Conservation (phyloP, 2,797 vertebrate genomes). For the Anguilla pacifica region DNA sequence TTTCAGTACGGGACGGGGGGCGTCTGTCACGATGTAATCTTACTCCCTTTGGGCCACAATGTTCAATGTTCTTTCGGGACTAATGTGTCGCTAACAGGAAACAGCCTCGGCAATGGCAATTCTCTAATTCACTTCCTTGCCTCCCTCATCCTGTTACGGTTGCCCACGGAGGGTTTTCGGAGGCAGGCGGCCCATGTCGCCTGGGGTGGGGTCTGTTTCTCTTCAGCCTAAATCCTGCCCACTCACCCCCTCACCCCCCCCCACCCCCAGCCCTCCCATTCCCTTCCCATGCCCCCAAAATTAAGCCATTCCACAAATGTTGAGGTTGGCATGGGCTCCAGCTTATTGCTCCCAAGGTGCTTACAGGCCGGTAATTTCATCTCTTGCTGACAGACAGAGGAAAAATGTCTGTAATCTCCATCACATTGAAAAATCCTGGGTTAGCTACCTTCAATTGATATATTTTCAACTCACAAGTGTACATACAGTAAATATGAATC, state of each 20-base stretch:
- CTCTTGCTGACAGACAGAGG: neutral
- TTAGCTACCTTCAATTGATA: neutral
- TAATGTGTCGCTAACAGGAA: slow-evolving; percentile 30
- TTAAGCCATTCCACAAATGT: neutral
- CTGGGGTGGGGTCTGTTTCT: neutral
- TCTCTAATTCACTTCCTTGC: neutral
- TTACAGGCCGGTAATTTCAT: neutral
- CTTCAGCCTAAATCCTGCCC: neutral
- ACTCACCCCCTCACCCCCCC: too few species aligned
- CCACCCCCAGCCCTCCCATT: neutral
- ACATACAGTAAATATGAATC: neutral
- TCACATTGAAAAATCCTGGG: neutral
- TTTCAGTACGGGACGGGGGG: neutral
- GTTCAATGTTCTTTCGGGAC: slow-evolving; percentile 2
- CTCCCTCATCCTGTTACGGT: neutral
- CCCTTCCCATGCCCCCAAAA: neutral
- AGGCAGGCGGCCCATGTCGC: neutral
- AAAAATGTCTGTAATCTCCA: neutral
- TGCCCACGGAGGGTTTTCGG: neutral
- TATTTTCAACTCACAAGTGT: neutral
- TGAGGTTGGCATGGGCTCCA: neutral
- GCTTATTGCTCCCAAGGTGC: neutral
- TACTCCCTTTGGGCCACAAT: neutral
- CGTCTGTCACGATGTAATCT: slow-evolving; percentile 16
- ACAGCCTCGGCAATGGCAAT: neutral